A percentile compares a stretch with the other conserved stretches of the same genome.
Conservation (phyloP, 2,888 invertebrate genomes). For the Coremacera marginata region DNA sequence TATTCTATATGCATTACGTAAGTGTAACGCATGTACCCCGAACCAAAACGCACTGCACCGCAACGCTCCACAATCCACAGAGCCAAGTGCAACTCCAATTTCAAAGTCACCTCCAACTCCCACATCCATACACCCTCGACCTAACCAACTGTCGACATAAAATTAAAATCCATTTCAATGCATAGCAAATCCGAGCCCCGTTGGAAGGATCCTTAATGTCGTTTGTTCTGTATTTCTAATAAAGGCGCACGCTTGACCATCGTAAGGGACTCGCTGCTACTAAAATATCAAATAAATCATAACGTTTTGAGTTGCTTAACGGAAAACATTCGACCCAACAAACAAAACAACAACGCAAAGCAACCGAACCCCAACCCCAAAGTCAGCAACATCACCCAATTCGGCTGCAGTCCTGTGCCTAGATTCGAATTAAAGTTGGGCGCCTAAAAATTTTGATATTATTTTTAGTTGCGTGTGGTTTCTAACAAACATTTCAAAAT, state of each 20-base stretch:
- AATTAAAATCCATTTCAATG: constrained; percentile 32
- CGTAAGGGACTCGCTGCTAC: neutral
- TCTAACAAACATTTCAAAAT: constrained; percentile 37
- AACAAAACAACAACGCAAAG: neutral
- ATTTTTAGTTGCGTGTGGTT: constrained; percentile 36
- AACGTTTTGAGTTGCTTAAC: constrained; percentile 30
- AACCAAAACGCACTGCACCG: neutral
- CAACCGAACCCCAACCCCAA: no score
- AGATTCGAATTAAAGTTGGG: neutral
- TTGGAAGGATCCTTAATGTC: neutral
- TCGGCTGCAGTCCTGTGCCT: neutral
- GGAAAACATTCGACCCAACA: neutral
- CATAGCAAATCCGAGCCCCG: constrained; percentile 7
- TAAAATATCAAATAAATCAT: constrained; percentile 33
- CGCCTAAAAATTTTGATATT: constrained; percentile 16
- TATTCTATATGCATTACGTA: constrained; percentile 6
- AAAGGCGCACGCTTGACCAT: neutral
- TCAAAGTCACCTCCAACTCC: neutral
- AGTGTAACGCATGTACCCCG: neutral
- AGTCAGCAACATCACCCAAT: no score
- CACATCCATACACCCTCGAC: neutral
- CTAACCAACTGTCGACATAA: neutral
- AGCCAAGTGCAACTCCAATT: neutral
- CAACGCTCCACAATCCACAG: neutral
- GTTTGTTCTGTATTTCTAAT: neutral